Evolutionary conservation across 2,113 vertebrate species (phyloP).

Genomic region (Maccullochella peelii): DNA sequence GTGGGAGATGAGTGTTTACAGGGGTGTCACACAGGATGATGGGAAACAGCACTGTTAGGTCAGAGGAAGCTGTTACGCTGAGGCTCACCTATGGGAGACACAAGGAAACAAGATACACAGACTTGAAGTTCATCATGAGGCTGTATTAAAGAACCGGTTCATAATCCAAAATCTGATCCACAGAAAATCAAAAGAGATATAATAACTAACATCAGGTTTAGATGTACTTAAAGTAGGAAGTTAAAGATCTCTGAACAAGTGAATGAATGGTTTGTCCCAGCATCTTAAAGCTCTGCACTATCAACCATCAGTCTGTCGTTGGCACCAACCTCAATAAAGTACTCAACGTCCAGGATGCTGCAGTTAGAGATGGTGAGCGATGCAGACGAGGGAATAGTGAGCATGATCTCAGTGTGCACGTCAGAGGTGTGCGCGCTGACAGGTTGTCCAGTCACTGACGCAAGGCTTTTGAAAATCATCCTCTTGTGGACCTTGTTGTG

Average conservation of each 20-base stretch:
- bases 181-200: not conserved
- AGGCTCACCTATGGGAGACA: constrained; percentile 55
- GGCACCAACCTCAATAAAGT: constrained; percentile 65
- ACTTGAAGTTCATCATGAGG: not conserved
- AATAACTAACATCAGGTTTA: not conserved
- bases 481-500: accelerated
- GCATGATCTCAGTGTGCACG: constrained; percentile 32
- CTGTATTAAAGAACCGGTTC: not conserved
- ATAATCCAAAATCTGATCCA: not conserved
- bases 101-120: not conserved
- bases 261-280: not conserved
- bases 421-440: constrained; percentile 11
- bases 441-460: not conserved
- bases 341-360: constrained; percentile 55
- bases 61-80: not conserved
- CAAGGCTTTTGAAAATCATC: not conserved
- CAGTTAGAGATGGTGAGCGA: constrained; percentile 68
- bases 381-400: constrained; percentile 46
- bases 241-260: not conserved
- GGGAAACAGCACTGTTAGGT: constrained; percentile 63
- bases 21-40: constrained; percentile 60
- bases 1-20: not conserved
- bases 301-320: not conserved
- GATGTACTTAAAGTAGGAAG: not conserved
- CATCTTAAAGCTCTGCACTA: not conserved